Base-by-base conservation (phyloP, 2,797 vertebrate genomes). In the Sphenopsis melanotis region DNA sequence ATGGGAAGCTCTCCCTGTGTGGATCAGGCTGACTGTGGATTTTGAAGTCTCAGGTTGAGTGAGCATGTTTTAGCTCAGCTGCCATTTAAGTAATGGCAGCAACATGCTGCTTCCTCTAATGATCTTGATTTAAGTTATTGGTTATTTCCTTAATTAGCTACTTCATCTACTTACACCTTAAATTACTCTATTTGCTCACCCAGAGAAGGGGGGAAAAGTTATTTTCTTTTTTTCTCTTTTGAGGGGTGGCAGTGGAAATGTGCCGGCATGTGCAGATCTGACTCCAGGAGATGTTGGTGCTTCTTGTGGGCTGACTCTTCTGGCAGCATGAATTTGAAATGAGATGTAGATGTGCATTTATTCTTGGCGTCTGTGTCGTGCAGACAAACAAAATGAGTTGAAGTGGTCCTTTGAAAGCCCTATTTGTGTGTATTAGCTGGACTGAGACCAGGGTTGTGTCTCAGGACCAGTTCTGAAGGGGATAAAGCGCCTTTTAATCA, bases 131-230 rank as follows among this genome's bases (percentile, higher is more conserved):
- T 93, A 93, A 92, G 84, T 95, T 96, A 95, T 88, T 0, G 7
- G 91, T 92, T 95, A 82, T 86, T 95, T 95, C 86, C 83, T 96
- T 95, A 97, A 96, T 95, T 95, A 96, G 85, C 89, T 92, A 59
- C 86, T 91, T 95, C 87, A 96, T 96, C 75, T 91, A 17, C 92
- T 95, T 87, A 68, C n/a, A 78, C 91, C 71, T 91, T 94, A 72
- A 95, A 77, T 82, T 47, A 94, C 47, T 83, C 70, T 91, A 34
- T 83, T 83, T 85, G 37, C 89, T 91, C 66, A 74, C 44, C 17
- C 26, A 39, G 76, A 86, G 52, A 80, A 81, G n/a, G 8, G 11
- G 5, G 1, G 3, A 8, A 32, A 74, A 9, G 4, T 37, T 53
- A 3, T 13, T 32, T 15, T 30, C 30, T 41, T 92, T 92, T 39